A percentile compares a stretch with the other conserved stretches of the same genome.
These are phyloP conservation scores for Karalla daura DNA, from an alignment of 2,797 vertebrate species.

Conservation along the genomic window DNA sequence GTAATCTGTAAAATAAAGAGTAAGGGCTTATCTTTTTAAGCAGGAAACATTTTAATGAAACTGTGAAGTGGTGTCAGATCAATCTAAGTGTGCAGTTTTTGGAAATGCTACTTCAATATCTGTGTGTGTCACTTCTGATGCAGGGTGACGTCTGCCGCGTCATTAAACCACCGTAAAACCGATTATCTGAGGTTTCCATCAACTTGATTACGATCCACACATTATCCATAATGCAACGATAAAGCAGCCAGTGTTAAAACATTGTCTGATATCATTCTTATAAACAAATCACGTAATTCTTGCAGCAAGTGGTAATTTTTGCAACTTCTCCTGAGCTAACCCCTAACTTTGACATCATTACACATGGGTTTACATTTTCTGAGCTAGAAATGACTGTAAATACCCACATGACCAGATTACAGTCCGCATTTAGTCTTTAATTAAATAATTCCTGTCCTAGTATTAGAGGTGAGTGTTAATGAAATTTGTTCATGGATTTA, in stretches of 20 bases:
- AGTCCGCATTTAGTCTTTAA: constrained; percentile 13
- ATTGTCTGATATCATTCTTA: constrained; percentile 11
- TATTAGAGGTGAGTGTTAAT: constrained; percentile 19
- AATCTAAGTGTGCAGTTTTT: constrained; percentile 60
- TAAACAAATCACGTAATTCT: neutral
- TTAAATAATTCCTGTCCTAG: constrained; percentile 8
- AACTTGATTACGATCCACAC: constrained; percentile 36
- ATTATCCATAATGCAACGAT: constrained; percentile 23
- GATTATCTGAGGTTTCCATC: constrained; percentile 39
- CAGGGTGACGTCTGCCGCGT: constrained; percentile 17
- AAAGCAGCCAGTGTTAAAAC: constrained; percentile 13
- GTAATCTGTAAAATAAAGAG: constrained; percentile 79
- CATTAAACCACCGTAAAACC: constrained; percentile 26
- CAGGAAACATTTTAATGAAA: constrained; percentile 82
- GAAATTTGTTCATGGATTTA: constrained; percentile 17
- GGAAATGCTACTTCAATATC: constrained; percentile 58
- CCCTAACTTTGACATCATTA: constrained; percentile 12
- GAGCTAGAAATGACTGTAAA: neutral
- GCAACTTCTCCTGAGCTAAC: constrained; percentile 8
- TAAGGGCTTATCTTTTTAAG: constrained; percentile 76
- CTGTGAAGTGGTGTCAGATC: constrained; percentile 69
- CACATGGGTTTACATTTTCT: neutral
- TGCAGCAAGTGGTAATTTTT: neutral
- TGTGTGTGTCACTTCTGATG: constrained; percentile 50
- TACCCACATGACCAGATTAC: constrained; percentile 23